These are phyloP conservation scores for Phymastichus coffea DNA, from an alignment of 1,140 invertebrate genomes.

Conservation along the genomic window DNA sequence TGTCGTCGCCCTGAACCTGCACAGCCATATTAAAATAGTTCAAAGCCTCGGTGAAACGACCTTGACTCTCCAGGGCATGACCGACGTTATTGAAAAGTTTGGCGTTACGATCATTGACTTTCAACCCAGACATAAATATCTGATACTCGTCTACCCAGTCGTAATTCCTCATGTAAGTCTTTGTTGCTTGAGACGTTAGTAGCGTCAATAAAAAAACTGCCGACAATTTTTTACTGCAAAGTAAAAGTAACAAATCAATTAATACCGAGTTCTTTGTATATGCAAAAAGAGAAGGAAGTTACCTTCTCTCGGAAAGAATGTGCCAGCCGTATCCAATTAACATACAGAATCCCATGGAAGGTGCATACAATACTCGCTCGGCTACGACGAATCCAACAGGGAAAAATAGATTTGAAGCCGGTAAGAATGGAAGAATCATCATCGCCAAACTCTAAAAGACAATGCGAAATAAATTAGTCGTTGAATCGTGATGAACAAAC, in stretches of 20 bases:
- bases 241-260: neutral
- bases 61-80: slow-evolving; percentile 87
- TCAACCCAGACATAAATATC: slow-evolving; percentile 88
- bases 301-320: slow-evolving; percentile 58
- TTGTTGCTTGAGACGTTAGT: slow-evolving; percentile 73
- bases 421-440: slow-evolving; percentile 88
- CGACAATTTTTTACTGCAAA: slow-evolving; percentile 60
- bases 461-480: neutral
- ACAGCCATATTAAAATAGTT: slow-evolving; percentile 91
- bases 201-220: slow-evolving; percentile 67
- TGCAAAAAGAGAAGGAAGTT: slow-evolving; percentile 24
- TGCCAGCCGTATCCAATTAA: slow-evolving; percentile 80
- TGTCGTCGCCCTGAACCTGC: slow-evolving; percentile 91
- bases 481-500: neutral
- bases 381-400: slow-evolving; percentile 97
- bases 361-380: slow-evolving; percentile 93
- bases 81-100: slow-evolving; percentile 98
- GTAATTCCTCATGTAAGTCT: slow-evolving; percentile 83
- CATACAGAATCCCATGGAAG: slow-evolving; percentile 96
- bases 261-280: neutral
- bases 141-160: slow-evolving; percentile 93
- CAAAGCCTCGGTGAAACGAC: slow-evolving; percentile 81
- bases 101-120: slow-evolving; percentile 89
- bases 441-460: slow-evolving; percentile 72
- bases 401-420: slow-evolving; percentile 95